Evolutionary conservation across 2,888 invertebrate genomes (phyloP).

Genomic region (Meghimatium bilineatum): DNA sequence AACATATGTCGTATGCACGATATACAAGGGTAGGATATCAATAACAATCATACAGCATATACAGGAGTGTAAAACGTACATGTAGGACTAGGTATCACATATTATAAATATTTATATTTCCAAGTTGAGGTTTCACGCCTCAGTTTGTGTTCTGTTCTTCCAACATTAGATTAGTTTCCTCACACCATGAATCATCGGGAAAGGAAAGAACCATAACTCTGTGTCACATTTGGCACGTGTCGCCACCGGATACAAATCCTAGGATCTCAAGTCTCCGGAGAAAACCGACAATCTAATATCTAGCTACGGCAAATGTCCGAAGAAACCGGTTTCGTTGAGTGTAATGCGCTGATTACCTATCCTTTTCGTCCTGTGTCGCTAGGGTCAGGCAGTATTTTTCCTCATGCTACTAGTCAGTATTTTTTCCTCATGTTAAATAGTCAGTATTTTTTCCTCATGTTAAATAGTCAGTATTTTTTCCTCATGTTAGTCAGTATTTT

Average conservation of each 20-base stretch:
- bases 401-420: no score
- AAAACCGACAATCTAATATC: constrained; percentile 19
- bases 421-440: no score
- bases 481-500: no score
- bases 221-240: constrained; percentile 28
- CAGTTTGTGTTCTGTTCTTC: neutral
- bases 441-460: no score
- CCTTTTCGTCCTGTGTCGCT: neutral
- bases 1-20: no score
- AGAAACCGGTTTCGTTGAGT: neutral
- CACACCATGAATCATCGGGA: constrained; percentile 20
- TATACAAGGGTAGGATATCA: neutral
- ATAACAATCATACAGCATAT: neutral
- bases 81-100: no score
- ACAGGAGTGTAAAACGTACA: neutral
- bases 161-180: neutral
- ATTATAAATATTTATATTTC: neutral
- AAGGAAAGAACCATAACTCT: constrained; percentile 22
- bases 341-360: neutral
- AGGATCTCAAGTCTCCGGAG: constrained; percentile 26
- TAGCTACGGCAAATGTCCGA: neutral
- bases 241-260: constrained; percentile 33
- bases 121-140: neutral
- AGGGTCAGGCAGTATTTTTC: neutral
- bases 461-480: no score